Evolutionary conservation across 2,888 invertebrate species (phyloP), one percentile per base, ranked within the genome.

Genomic region (Cecidostiba fungosa): DNA sequence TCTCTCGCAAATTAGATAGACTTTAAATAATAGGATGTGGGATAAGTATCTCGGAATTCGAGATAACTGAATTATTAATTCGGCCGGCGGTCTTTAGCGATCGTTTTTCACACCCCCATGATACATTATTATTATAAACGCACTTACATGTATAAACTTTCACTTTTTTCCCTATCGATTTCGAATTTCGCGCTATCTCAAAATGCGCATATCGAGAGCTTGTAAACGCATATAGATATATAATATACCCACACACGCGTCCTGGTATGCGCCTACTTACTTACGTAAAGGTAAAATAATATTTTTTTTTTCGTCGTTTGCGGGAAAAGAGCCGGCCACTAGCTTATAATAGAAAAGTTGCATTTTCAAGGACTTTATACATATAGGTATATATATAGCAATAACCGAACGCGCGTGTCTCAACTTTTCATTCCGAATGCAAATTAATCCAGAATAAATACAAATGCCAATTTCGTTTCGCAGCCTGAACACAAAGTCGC

Each of bases 401-500:
- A 43, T n/a, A n/a, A n/a, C n/a, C 43, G 43, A 43, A 12, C 47
- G 26, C 29, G 29, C n/a, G 32, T n/a, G 59, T 29, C 36, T 36
- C 36, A 4, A 3, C 36, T 6, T 36, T 12, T 43, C 43, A 43
- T 43, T 43, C 0, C 39, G 39, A 12, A 43, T 12, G 39, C 39
- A 43, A 43, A 43, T 59, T 0, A 59, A 23, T 6, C 5, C 16
- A 16, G n/a, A 0, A 14, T 10, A n/a, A 4, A 23, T 29, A 36
- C 1, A 36, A 32, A 69, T 32, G 8, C n/a, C 54, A 16, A 72
- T 39, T 81, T 84, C 80, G 19, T 70, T 0, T 81, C 89, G n/a
- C 43, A 92, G 91, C 8, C 59, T 77, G 29, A 87, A 80, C 16
- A 84, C 79, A 19, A 82, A 87, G 29, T 86, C 87, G 76, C 83